Evolutionary conservation across 2,797 vertebrate species (phyloP), one percentile per base, ranked within the genome.

Genomic region (Xiphorhynchus erythropygius): DNA sequence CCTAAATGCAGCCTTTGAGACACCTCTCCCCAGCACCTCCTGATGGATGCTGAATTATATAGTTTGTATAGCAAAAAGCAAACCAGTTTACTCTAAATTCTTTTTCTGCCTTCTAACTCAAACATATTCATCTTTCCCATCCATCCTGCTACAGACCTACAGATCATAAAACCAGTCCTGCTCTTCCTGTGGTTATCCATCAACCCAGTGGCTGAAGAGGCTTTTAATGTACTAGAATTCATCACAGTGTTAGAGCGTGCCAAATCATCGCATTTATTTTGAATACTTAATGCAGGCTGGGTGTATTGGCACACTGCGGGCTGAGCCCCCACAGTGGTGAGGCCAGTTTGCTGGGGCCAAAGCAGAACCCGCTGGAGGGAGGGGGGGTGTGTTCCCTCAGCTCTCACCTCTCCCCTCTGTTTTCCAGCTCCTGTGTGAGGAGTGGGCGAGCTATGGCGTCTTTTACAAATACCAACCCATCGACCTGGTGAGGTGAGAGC

Each of bases 381-480:
- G 10, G 44, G 19, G 3, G 22, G 7, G 46, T 16, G 25, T 13
- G 7, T 0, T n/a, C 44, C 64, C 75, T 80, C 10, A 69, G 55
- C 74, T 69, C 68, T 91, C 11, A 4, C 53, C 47, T 89, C 35
- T 19, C 77, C 62, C 77, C 71, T 68, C 59, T 97, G 28, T 95
- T 91, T 96, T 94, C 32, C 97, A 99, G 99, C 98, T 99, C 65
- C 98, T 99, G 90, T 99, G 98, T 2, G 99, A 99, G 78, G 98
- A 99, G 92, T 99, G 99, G 99, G 99, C 99, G 2, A 99, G 99
- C 97, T 99, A 99, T 3, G 98, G 99, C 5, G 98, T 98, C 93
- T 99, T 99, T 97, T 99, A 99, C 91, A 99, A 99, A 84, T 99
- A 99, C 92, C 99, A 99, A 94, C 99, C 99, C 4, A 99, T 99